phyloP scores from a whole-genome alignment of 2,888 invertebrate species.

The Drosophila rubida region DNA sequence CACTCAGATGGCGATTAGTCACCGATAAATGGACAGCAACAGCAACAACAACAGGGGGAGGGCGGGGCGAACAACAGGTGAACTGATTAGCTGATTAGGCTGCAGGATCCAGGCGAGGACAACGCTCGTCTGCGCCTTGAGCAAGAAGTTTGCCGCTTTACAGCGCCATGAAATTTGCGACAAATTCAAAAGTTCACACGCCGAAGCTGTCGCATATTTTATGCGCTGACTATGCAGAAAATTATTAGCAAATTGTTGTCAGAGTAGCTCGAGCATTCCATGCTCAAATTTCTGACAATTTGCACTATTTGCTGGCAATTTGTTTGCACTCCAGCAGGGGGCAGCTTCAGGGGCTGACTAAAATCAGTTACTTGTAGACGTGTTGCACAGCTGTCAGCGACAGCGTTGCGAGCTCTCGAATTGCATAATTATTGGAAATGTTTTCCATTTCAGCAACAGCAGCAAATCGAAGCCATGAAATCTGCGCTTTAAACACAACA shows the following conservation, averaged over 20 bases:
- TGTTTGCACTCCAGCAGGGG: too few species aligned
- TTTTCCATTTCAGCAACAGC: too few species aligned
- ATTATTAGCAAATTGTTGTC: neutral
- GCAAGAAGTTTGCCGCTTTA: constrained; percentile 9
- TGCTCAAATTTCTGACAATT: neutral
- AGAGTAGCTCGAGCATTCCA: neutral
- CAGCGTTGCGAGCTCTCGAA: too few species aligned
- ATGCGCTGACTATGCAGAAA: neutral
- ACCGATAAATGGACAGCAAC: constrained; percentile 56
- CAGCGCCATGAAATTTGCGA: constrained; percentile 25
- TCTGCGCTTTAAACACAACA: too few species aligned
- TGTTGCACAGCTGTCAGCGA: too few species aligned
- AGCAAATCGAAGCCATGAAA: too few species aligned
- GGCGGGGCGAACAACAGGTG: neutral
- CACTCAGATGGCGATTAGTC: constrained; percentile 68
- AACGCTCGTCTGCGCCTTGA: constrained; percentile 4
- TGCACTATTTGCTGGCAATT: too few species aligned
- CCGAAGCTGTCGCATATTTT: neutral
- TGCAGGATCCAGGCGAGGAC: neutral
- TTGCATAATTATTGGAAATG: too few species aligned
- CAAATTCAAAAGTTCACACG: constrained; percentile 16
- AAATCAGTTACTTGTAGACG: too few species aligned
- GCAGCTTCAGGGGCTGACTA: too few species aligned
- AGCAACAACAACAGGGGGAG: constrained; percentile 38
- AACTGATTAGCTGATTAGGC: constrained; percentile 19